These are phyloP conservation scores for Caloenas nicobarica DNA, from an alignment of 2,113 vertebrate species.

Conservation along the genomic window DNA sequence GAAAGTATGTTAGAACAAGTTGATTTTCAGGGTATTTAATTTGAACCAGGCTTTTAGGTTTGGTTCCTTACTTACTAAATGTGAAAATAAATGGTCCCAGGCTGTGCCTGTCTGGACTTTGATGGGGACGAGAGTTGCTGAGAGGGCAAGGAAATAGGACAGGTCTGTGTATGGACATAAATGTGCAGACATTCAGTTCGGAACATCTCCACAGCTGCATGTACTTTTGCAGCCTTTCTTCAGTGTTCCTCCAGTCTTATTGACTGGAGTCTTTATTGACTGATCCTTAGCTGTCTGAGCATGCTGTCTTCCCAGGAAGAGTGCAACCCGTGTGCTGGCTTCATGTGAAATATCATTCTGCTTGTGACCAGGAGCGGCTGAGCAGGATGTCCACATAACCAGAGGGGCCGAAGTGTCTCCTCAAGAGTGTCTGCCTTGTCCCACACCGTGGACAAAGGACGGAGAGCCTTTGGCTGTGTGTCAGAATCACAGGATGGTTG, in stretches of 20 bases:
- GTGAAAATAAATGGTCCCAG: not conserved
- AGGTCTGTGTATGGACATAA: too few relatives aligned
- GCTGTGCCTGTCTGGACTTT: not conserved
- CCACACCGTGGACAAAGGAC: accelerated
- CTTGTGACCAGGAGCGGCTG: not conserved
- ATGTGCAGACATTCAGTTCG: not conserved
- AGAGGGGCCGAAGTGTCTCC: not conserved
- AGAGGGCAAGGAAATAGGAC: not conserved
- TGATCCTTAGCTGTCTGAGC: not conserved
- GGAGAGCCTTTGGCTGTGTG: not conserved
- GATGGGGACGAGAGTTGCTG: not conserved
- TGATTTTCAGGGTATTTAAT: not conserved
- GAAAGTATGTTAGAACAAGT: not conserved
- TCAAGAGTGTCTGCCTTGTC: accelerated
- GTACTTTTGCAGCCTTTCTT: not conserved
- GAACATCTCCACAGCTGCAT: not conserved
- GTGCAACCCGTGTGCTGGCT: not conserved
- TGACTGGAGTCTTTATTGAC: not conserved
- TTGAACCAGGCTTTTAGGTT: not conserved
- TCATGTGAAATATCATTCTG: not conserved
- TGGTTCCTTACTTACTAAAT: not conserved
- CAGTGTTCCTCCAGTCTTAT: not conserved
- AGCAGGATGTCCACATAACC: not conserved
- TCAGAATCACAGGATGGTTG: too few relatives aligned
- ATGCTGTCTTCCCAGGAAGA: not conserved